Evolutionary conservation across 1,140 invertebrate genomes (phyloP).

Genomic region (Bombus impatiens): DNA sequence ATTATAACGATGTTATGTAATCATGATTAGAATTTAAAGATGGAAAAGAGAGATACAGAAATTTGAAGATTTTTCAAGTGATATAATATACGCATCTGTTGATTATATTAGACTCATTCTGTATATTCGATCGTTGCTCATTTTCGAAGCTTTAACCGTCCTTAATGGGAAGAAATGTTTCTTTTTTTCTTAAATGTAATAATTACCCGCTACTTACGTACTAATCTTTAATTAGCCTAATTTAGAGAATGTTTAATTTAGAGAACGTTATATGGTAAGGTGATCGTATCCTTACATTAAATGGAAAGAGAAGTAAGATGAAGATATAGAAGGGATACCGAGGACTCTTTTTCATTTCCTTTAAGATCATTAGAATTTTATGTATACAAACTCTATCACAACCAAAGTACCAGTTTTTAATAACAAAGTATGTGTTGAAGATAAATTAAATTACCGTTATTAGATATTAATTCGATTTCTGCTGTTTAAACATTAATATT

Average conservation of each 20-base stretch:
- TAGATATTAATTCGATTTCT: background rate
- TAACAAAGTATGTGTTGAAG: background rate
- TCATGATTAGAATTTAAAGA: constrained; percentile 42
- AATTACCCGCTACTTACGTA: constrained; percentile 53
- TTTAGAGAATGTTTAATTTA: constrained; percentile 51
- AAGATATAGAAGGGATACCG: background rate
- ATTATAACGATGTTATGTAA: constrained; percentile 49
- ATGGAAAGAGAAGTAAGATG: background rate
- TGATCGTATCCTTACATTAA: constrained; percentile 26
- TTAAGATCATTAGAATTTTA: constrained; percentile 6
- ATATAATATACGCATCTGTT: constrained; percentile 46
- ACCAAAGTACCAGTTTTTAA: constrained; percentile 41
- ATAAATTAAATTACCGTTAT: background rate
- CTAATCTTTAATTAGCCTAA: constrained; percentile 50
- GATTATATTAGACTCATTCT: constrained; percentile 50
- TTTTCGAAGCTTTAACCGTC: constrained; percentile 54
- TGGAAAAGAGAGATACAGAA: background rate
- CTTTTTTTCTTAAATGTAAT: constrained; percentile 38
- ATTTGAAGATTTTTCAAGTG: constrained; percentile 42
- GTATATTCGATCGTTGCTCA: constrained; percentile 51
- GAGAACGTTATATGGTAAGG: constrained; percentile 32
- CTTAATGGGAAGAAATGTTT: constrained; percentile 29
- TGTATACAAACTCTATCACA: constrained; percentile 10
- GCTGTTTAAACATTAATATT: background rate
- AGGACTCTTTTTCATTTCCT: background rate